Conservation (phyloP, 2,797 vertebrate genomes). For the Gambusia yucatana region DNA sequence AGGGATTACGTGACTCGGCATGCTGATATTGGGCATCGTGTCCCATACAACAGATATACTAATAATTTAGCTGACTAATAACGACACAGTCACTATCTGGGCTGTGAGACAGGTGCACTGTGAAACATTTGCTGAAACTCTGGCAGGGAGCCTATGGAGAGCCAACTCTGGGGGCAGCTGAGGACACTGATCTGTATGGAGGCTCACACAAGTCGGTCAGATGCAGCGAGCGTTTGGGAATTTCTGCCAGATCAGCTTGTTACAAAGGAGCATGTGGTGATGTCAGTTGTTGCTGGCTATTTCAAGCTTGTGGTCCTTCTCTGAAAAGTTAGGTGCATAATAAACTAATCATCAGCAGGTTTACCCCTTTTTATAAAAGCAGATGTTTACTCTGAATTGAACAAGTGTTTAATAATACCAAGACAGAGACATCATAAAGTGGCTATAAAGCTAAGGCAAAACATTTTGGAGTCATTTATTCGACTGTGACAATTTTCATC, state of each 20-base stretch:
- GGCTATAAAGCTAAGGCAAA: not conserved
- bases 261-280: slow-evolving; percentile 2
- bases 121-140: slow-evolving; percentile 3
- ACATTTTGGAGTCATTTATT: not conserved
- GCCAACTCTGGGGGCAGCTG: slow-evolving; percentile 21
- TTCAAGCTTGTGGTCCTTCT: not conserved
- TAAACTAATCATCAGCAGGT: not conserved
- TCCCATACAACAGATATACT: not conserved
- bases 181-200: slow-evolving; percentile 34
- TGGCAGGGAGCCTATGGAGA: slow-evolving; percentile 27
- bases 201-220: slow-evolving; percentile 25
- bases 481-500: not conserved
- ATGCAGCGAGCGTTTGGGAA: not conserved
- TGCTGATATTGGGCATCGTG: not conserved
- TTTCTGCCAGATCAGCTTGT: slow-evolving; percentile 29
- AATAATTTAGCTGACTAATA: slow-evolving; percentile 32
- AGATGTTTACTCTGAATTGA: not conserved
- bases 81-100: slow-evolving; percentile 15
- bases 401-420: not conserved
- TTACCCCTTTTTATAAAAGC: not conserved
- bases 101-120: slow-evolving; percentile 43
- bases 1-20: not conserved
- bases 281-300: slow-evolving; percentile 3
- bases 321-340: not conserved
- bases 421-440: not conserved